A percentile compares a stretch with the other conserved stretches of the same genome.
phyloP scores from a whole-genome alignment of 1,140 invertebrate species.

The Drosophila rufa region DNA sequence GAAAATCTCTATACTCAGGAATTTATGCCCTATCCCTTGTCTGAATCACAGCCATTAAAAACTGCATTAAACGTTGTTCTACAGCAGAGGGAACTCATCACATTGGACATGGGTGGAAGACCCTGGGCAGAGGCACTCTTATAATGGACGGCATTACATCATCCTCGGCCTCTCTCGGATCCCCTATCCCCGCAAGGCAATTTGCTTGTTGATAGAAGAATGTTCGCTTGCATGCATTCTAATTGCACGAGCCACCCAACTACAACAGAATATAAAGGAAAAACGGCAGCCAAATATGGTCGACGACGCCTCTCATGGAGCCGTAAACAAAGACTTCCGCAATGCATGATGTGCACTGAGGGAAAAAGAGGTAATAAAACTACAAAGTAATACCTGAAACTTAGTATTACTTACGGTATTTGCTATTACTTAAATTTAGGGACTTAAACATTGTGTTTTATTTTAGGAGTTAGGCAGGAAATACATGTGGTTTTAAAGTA shows the following conservation, averaged over 20 bases:
- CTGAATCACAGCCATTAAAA: background rate
- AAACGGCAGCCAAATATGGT: slow-evolving; percentile 59
- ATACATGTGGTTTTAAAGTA: background rate
- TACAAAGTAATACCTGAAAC: background rate
- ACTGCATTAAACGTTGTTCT: background rate
- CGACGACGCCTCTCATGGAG: slow-evolving; percentile 49
- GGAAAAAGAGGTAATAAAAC: background rate
- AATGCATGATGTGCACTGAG: slow-evolving; percentile 33
- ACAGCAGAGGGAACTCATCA: slow-evolving; percentile 3
- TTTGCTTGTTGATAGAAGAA: slow-evolving; percentile 60
- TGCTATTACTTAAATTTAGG: no score
- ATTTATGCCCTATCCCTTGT: background rate
- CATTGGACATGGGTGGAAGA: slow-evolving; percentile 23
- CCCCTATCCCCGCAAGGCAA: slow-evolving; percentile 28
- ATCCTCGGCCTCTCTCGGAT: background rate
- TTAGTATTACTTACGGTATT: no score
- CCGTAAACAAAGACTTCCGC: slow-evolving; percentile 66
- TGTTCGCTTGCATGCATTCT: slow-evolving; percentile 72
- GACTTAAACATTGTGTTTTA: background rate
- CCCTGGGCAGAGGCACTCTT: slow-evolving; percentile 2
- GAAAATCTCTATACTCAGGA: background rate
- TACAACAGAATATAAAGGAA: slow-evolving; percentile 10
- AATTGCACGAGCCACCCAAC: slow-evolving; percentile 64
- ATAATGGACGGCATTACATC: slow-evolving; percentile 44
- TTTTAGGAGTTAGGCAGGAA: background rate